Evolutionary conservation across 2,888 invertebrate genomes (phyloP), one percentile per base, ranked within the genome.

Genomic region (Scaptomyza reducta): DNA sequence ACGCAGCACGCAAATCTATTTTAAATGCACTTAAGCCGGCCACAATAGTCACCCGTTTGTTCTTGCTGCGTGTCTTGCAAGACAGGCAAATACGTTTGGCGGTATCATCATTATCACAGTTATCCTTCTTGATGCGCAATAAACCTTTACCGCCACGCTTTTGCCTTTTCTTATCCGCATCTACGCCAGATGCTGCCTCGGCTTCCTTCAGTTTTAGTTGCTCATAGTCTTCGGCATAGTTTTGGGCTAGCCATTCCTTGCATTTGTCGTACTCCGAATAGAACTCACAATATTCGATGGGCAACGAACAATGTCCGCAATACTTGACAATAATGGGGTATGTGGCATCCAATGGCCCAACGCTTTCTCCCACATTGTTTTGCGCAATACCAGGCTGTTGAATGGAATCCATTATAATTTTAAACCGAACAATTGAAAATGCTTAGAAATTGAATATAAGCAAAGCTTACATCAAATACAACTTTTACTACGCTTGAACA

Each of bases 251-350:
- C 74, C 74, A 74, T 10, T 74, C 67, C 14, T 74, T 74, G 51
- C 74, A 74, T 33, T 74, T 74, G 33, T 74, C 74, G n/a, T 74
- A 74, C 38, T 63, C 74, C 9, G 57, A 16, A 33, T 55, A 74
- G 22, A 29, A 74, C 33, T 74, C 74, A n/a, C 74, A 74, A 14
- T 74, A 74, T 45, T 74, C 74, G 14, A 71, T 53, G 35, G 74
- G 74, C 74, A 74, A 60, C 7, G 74, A 51, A 10, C 74, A 74
- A 25, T 74, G 25, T 11, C 74, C 74, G 18, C 74, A 74, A 38
- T 74, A 74, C 51, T 68, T 74, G 2, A 74, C 74, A n/a, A 29
- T 35, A 22, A 74, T 22, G 5, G 74, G 74, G 58, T 74, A 74
- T 27, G 29, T 57, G 41, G 44, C 38, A 9, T 66, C 56, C 25